Percentiles rank a stretch among this genome's conserved stretches.
phyloP scores from a whole-genome alignment of 2,797 vertebrate species.

The Lithobates sylvaticus region DNA sequence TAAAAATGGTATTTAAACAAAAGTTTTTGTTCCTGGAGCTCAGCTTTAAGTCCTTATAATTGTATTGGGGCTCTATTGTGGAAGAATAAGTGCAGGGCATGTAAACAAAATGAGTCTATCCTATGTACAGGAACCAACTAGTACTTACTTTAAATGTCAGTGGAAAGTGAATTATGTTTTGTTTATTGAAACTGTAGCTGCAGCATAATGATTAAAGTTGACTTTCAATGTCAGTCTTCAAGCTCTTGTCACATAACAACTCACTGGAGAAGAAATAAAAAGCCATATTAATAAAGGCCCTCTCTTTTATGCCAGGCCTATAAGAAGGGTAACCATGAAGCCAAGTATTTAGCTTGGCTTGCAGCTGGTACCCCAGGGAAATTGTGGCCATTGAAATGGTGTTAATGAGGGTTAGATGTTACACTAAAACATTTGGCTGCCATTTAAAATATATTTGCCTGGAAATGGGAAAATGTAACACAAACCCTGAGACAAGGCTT shows the following conservation, averaged over 20 bases:
- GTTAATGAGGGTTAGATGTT: conserved; percentile 61
- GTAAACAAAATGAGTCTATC: neutral
- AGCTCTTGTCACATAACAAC: conserved; percentile 11
- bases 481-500: conserved; percentile 33
- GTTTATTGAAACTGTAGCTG: conserved; percentile 4
- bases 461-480: conserved; percentile 55
- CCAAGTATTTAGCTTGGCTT: conserved; percentile 52
- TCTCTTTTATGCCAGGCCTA: conserved; percentile 12
- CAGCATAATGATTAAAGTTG: neutral
- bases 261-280: conserved; percentile 14
- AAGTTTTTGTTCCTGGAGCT: too few relatives aligned
- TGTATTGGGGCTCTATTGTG: neutral
- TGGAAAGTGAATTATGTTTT: conserved; percentile 18
- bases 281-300: conserved; percentile 15
- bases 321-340: conserved; percentile 37
- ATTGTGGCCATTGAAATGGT: conserved; percentile 32
- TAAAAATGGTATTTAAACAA: too few relatives aligned
- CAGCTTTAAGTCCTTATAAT: neutral
- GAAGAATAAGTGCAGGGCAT: neutral
- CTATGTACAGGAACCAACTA: neutral
- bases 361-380: conserved; percentile 24
- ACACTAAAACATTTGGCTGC: conserved; percentile 56
- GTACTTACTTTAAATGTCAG: conserved; percentile 3
- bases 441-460: conserved; percentile 57
- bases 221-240: neutral